Evolutionary conservation across 2,797 vertebrate species (phyloP), one percentile per base, ranked within the genome.

Genomic region (Lepilemur septentrionalis): DNA sequence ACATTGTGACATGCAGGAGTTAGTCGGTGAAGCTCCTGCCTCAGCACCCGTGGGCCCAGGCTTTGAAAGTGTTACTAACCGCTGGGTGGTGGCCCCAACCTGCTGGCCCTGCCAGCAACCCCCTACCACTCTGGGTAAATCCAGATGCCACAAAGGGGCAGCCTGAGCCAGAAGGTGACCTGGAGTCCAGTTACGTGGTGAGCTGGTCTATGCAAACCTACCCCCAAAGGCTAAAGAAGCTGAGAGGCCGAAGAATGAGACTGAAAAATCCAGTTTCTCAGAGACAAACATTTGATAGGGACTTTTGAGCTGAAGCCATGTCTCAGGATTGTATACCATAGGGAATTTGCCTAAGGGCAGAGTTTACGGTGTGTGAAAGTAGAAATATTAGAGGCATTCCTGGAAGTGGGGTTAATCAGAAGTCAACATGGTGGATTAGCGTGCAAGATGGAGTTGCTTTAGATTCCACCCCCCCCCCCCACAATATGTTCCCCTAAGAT

Each of bases 1-100:
- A 52, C 28, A 59, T 15, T 43, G n/a, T 70, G 65, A 52, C 2
- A 0, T 35, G 35, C n/a, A 4, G 0, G 0, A 41, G 9, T 79
- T 79, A 55, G 59, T 10, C 0, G 0, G 3, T 52, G 46, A 63
- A 7, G 35, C 75, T 38, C 25, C 41, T 30, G 13, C 70, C 38
- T 72, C 10, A 41, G 61, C 15, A 20, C 9, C 55, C 14, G 25
- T 18, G 46, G 86, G 48, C 46, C 48, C 41, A 52, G 46, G 59
- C 38, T 63, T 48, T 32, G 25, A 50, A 84, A 48, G 41, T 43
- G 28, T 92, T 65, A 50, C 81, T 50, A 84, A 12, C 1, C n/a
- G 35, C 52, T 23, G 0, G 35, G 28, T 55, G 43, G 46, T 22
- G 30, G 18, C 50, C 55, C 87, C 50, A 50, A 23, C 41, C 38